A percentile compares a stretch with the other conserved stretches of the same genome.
Evolutionary conservation across 2,113 vertebrate genomes (phyloP).

Genomic region (Cyanoderma ruficeps): DNA sequence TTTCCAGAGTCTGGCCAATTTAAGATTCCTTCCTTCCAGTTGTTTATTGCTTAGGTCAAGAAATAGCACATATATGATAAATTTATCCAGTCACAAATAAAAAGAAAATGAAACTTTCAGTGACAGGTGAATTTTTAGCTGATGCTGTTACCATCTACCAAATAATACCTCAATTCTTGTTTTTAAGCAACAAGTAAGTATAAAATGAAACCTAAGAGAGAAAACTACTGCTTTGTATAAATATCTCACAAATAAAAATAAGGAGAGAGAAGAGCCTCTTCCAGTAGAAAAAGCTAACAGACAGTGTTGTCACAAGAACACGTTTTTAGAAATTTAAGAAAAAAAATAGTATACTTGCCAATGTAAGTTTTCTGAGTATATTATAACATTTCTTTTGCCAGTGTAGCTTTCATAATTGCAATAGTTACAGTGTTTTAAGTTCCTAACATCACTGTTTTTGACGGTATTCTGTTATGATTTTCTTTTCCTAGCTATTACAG

Average conservation of each 20-base stretch:
- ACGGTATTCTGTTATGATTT: neutral
- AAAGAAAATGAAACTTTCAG: neutral
- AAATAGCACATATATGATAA: neutral
- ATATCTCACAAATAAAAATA: neutral
- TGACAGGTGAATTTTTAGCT: neutral
- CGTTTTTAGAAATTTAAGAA: neutral
- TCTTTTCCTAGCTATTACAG: neutral
- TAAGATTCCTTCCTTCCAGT: neutral
- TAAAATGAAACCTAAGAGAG: neutral
- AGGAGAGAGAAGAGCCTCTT: neutral
- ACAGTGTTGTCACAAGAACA: neutral
- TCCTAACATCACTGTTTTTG: slow-evolving; percentile 8
- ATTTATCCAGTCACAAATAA: neutral
- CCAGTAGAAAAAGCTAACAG: neutral
- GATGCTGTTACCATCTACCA: neutral
- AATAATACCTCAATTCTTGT: neutral
- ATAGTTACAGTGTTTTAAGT: neutral
- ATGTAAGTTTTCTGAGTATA: neutral
- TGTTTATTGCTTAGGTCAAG: slow-evolving; percentile 43
- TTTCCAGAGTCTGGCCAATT: neutral
- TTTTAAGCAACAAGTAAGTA: neutral
- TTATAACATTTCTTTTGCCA: neutral
- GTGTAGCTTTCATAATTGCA: neutral
- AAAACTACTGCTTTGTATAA: neutral
- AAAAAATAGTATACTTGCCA: neutral